Conservation (phyloP, 2,113 vertebrate genomes). For the Heptranchias perlo region DNA sequence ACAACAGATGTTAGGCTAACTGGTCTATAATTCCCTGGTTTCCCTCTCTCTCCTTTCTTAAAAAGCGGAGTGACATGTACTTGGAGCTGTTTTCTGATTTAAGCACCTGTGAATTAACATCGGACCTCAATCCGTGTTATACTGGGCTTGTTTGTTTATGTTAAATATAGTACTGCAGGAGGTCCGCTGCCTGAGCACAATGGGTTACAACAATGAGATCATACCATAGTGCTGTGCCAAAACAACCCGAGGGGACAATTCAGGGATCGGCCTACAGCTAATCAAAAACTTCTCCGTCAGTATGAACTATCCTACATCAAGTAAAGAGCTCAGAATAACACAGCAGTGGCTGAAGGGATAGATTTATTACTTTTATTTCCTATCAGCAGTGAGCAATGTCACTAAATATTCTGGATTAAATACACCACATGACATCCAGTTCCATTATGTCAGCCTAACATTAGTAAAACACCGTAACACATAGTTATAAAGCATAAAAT, state of each 20-base stretch:
- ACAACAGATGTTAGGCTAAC: too few species aligned
- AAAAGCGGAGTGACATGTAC: too few species aligned
- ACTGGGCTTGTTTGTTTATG: not conserved
- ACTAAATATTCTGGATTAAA: not conserved
- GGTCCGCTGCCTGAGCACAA: not conserved
- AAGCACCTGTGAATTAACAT: not conserved
- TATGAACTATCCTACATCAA: not conserved
- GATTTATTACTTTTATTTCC: not conserved
- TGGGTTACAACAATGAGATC: not conserved
- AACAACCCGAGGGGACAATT: not conserved
- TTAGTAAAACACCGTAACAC: not conserved
- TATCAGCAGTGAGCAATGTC: not conserved
- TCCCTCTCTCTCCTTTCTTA: too few species aligned
- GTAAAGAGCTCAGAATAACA: not conserved
- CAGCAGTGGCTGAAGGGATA: not conserved
- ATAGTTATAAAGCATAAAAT: not conserved
- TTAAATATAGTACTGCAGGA: not conserved
- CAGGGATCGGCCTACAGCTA: not conserved
- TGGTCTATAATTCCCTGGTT: too few species aligned
- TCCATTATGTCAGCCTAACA: not conserved
- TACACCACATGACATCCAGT: not conserved
- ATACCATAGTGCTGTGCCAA: not conserved
- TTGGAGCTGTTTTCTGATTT: not conserved
- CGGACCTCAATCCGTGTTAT: not conserved
- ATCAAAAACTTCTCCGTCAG: not conserved